Base-by-base conservation (phyloP, 2,113 vertebrate genomes). In the Lepisosteus osseus region DNA sequence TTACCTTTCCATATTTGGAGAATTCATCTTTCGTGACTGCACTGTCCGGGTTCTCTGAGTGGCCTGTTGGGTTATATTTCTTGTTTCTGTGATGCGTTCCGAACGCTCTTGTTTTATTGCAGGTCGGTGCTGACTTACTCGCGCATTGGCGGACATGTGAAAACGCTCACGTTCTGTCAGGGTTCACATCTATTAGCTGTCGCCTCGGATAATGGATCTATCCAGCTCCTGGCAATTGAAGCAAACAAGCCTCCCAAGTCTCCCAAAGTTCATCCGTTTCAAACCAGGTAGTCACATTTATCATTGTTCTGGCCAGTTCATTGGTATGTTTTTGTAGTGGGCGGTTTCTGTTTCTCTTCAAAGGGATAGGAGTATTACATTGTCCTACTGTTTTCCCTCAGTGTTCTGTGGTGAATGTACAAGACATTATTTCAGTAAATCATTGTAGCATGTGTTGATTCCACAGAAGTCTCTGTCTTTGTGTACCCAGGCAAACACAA, bases 111-210 rank as follows among this genome's bases (percentile, higher is more conserved):
- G 11, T 44, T 74, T 68, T 68, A n/a, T 72, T 43, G 65, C 80
- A 97, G 97, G 80, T 99, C 97, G 12, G 95, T 98, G 81, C 73
- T 98, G 79, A 99, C 97, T 0, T 98, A 99, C 15, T 94, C 93
- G 45, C 93, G 97, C 8, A 91, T 98, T 61, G 96, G 97, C 41
- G 97, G 97, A 0, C 92, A 92, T 3, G 90, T 98, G 61, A 99
- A 96, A 87, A 97, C 97, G 0, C 81, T 99, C 61, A 94, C 95
- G 0, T 99, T 99, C 91, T 98, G 96, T 83, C 97, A 99, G 75
- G 97, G 96, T 0, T 99, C 96, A 0, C 97, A 99, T 76, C 99
- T 97, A 74, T 79, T 99, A 51, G 97, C 97, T 4, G 87, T 95
- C 13, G 95, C 97, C 7, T 98, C 97, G 0, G 97, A 99, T 78